These are phyloP conservation scores for Cyphomyrus discorhynchus DNA, from an alignment of 2,113 vertebrate genomes.

Conservation along the genomic window DNA sequence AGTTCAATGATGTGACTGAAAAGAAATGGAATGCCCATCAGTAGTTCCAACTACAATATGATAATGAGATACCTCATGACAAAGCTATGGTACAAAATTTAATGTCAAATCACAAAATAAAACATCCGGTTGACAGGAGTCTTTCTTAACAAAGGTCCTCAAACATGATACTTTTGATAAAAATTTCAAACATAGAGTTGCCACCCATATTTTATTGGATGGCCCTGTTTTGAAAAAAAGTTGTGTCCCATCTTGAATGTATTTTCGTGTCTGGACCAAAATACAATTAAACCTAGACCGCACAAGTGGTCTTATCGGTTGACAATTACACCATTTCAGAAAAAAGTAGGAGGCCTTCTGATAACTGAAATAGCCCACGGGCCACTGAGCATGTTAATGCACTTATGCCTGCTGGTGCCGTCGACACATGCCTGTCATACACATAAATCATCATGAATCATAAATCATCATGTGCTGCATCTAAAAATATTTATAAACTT, in stretches of 20 bases:
- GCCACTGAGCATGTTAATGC: background rate
- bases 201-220: background rate
- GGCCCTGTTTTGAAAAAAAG: background rate
- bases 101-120: background rate
- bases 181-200: background rate
- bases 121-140: background rate
- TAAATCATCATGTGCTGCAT: background rate
- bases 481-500: background rate
- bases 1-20: too few relatives aligned
- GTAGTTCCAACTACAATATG: background rate
- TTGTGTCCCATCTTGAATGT: background rate
- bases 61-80: background rate
- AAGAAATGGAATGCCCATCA: background rate
- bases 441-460: background rate
- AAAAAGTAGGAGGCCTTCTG: background rate
- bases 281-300: background rate
- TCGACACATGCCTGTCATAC: background rate
- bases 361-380: background rate
- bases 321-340: background rate
- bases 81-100: background rate
- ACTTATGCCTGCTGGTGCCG: background rate
- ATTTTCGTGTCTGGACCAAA: background rate
- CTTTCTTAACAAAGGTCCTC: background rate
- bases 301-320: background rate
- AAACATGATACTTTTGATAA: background rate